Conservation (phyloP, 2,797 vertebrate genomes). For the Yasuhikotakia modesta region DNA sequence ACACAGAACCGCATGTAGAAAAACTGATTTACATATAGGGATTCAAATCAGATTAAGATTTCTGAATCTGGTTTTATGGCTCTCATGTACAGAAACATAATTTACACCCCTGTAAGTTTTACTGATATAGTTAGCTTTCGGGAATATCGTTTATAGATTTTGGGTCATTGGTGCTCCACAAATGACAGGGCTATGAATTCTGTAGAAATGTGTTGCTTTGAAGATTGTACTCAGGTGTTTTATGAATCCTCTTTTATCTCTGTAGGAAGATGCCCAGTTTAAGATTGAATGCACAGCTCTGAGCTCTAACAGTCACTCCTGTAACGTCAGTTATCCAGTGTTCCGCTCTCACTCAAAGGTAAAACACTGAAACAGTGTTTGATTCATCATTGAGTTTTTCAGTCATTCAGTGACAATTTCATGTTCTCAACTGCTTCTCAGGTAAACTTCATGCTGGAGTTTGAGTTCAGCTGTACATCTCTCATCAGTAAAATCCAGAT, state of each 20-base stretch:
- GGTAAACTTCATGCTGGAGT: conserved; percentile 88
- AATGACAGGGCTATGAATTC: too few relatives aligned
- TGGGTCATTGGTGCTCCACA: too few relatives aligned
- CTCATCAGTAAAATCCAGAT: conserved; percentile 82
- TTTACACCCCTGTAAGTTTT: too few relatives aligned
- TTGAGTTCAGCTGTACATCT: conserved; percentile 88
- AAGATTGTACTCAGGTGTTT: not conserved
- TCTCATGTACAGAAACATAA: not conserved
- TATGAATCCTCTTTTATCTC: not conserved
- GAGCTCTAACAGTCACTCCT: conserved; percentile 77
- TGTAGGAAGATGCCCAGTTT: conserved; percentile 79
- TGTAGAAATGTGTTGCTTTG: too few relatives aligned
- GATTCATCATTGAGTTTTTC: not conserved
- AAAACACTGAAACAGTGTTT: not conserved
- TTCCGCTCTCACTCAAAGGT: conserved; percentile 87
- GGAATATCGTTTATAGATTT: too few relatives aligned
- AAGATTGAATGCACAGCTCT: conserved; percentile 85
- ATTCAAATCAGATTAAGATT: not conserved
- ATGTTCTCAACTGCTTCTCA: conserved; percentile 59
- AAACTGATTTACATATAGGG: not conserved
- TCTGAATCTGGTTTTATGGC: not conserved
- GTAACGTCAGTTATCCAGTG: conserved; percentile 87
- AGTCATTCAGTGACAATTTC: not conserved
- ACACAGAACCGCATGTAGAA: not conserved
- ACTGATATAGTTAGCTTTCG: too few relatives aligned